phyloP scores from a whole-genome alignment of 2,888 invertebrate species.

The Nemotelus pantherinus region DNA sequence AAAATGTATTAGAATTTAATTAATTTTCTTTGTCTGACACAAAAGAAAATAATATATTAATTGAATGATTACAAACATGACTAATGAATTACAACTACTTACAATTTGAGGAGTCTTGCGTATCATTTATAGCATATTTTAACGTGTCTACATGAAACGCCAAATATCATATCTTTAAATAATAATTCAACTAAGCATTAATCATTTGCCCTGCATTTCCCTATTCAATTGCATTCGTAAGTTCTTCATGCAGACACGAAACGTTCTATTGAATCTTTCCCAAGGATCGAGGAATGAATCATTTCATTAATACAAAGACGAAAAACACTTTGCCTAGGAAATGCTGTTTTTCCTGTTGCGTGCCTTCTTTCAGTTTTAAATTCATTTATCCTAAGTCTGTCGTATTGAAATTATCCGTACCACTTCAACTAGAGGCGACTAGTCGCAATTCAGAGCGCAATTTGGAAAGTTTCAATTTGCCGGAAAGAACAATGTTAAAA shows the following conservation, averaged over 20 bases:
- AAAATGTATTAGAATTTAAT: too few species aligned
- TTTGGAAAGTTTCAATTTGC: constrained; percentile 1
- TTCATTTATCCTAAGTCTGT: constrained; percentile 34
- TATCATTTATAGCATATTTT: too few species aligned
- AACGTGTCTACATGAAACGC: too few species aligned
- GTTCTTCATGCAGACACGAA: too few species aligned
- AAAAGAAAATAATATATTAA: neutral
- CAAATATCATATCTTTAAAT: too few species aligned
- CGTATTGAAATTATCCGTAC: constrained; percentile 8
- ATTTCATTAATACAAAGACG: constrained; percentile 2
- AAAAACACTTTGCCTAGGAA: constrained; percentile 23
- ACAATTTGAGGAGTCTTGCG: too few species aligned
- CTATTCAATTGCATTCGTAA: too few species aligned
- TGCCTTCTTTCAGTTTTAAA: constrained; percentile 20
- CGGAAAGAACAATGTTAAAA: neutral
- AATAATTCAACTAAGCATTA: too few species aligned
- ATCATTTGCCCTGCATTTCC: too few species aligned
- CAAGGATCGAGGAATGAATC: neutral
- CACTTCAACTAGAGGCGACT: neutral
- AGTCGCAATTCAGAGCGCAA: neutral
- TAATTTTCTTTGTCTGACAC: neutral
- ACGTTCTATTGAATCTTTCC: too few species aligned
- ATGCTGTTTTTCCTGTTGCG: constrained; percentile 38
- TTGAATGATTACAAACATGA: too few species aligned
- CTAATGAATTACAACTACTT: too few species aligned